Conservation (phyloP, 2,888 invertebrate genomes). For the Plusia festucae region DNA sequence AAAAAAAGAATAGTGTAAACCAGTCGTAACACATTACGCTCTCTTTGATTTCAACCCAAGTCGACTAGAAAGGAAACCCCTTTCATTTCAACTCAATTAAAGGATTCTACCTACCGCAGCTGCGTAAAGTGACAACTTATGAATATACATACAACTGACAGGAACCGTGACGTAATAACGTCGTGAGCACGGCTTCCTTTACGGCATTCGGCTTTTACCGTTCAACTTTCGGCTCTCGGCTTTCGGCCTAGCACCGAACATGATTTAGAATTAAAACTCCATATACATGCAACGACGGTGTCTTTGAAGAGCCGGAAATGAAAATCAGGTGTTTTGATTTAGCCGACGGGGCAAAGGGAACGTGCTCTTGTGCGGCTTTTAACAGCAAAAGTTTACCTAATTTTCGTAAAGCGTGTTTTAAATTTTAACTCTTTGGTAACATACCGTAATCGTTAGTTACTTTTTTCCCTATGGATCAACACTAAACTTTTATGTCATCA, state of each 20-base stretch:
- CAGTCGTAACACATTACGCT: slow-evolving; percentile 6
- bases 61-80: slow-evolving; percentile 39
- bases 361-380: not conserved
- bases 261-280: slow-evolving; percentile 43
- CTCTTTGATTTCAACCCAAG: slow-evolving; percentile 37
- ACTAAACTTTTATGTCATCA: slow-evolving; percentile 29
- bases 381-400: not conserved
- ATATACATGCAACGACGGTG: slow-evolving; percentile 32
- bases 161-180: slow-evolving; percentile 46
- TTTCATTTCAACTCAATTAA: slow-evolving; percentile 44
- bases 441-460: not conserved
- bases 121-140: slow-evolving; percentile 49
- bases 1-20: slow-evolving; percentile 25
- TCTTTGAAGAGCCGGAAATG: slow-evolving; percentile 34
- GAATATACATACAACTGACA: slow-evolving; percentile 54
- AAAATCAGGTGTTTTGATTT: slow-evolving; percentile 45
- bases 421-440: not conserved
- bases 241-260: slow-evolving; percentile 27
- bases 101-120: slow-evolving; percentile 57
- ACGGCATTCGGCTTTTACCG: slow-evolving; percentile 29
- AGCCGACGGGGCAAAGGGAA: not conserved
- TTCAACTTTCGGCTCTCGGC: slow-evolving; percentile 19
- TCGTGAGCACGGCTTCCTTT: slow-evolving; percentile 53
- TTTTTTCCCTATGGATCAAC: not conserved
- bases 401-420: not conserved